A percentile compares a stretch with the other conserved stretches of the same genome.
phyloP scores from a whole-genome alignment of 1,140 invertebrate genomes.

The Philotrypesis tridentata region DNA sequence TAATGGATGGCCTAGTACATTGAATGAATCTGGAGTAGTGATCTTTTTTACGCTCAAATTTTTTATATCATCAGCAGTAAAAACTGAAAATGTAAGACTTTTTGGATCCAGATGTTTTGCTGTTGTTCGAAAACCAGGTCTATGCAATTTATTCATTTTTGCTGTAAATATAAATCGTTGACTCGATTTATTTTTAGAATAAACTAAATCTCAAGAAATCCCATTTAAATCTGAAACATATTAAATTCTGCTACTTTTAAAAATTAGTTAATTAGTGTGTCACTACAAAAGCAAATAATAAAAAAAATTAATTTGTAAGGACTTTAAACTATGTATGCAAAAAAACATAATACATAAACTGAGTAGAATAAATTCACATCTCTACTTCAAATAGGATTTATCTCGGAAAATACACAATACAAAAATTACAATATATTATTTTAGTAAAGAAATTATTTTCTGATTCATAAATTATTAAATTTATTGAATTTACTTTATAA shows the following conservation, averaged over 20 bases:
- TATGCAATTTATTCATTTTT: conserved; percentile 35
- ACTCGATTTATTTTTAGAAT: neutral
- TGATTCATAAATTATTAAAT: too few relatives aligned
- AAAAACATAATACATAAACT: too few relatives aligned
- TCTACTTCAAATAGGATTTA: too few relatives aligned
- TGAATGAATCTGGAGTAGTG: conserved; percentile 87
- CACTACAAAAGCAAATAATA: neutral
- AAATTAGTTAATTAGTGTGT: neutral
- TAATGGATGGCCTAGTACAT: conserved; percentile 87
- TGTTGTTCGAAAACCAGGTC: conserved; percentile 6
- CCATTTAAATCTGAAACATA: neutral
- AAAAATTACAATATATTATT: too few relatives aligned
- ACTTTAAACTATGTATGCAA: too few relatives aligned
- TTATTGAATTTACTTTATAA: too few relatives aligned
- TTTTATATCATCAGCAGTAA: conserved; percentile 87
- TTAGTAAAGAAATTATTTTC: too few relatives aligned
- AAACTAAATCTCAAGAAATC: neutral
- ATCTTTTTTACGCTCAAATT: conserved; percentile 92
- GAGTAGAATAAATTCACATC: too few relatives aligned
- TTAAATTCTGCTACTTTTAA: neutral
- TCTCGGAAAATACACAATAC: too few relatives aligned
- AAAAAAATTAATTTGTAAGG: too few relatives aligned
- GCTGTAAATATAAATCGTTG: neutral
- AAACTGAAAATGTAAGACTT: conserved; percentile 81
- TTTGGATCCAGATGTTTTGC: conserved; percentile 72